These are phyloP conservation scores for Neodiprion fabricii DNA, from an alignment of 1,140 invertebrate genomes.

Conservation along the genomic window DNA sequence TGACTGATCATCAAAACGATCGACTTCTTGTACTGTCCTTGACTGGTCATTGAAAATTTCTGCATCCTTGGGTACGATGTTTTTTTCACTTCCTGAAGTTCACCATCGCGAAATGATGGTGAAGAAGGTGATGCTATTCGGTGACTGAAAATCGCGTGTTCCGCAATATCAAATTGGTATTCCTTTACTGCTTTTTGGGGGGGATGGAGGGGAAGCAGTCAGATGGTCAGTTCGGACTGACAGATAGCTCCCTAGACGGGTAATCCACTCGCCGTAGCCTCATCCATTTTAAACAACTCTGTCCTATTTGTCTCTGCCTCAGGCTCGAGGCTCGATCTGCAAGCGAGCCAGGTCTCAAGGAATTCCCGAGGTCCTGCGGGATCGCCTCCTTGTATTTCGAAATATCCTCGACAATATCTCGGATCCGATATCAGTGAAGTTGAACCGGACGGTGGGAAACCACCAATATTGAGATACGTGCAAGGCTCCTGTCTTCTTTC, in stretches of 20 bases:
- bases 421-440: too few relatives aligned
- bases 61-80: too few relatives aligned
- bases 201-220: neutral
- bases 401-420: too few relatives aligned
- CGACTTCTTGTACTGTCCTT: too few relatives aligned
- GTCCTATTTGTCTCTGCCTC: constrained; percentile 41
- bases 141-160: too few relatives aligned
- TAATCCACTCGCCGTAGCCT: constrained; percentile 50
- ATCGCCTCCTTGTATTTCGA: neutral
- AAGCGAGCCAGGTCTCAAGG: neutral
- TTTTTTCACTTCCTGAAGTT: too few relatives aligned
- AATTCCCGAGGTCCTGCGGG: neutral
- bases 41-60: too few relatives aligned
- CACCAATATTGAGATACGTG: neutral
- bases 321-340: constrained; percentile 11
- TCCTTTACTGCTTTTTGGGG: neutral
- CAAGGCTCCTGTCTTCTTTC: too few relatives aligned
- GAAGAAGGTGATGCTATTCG: too few relatives aligned
- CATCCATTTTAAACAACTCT: constrained; percentile 53
- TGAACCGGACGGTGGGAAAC: constrained; percentile 9
- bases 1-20: too few relatives aligned
- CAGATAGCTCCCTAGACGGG: constrained; percentile 39
- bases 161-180: neutral
- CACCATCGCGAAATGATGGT: too few relatives aligned
- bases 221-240: constrained; percentile 21